Evolutionary conservation across 2,888 invertebrate species (phyloP).

Genomic region (Dioctria linearis): DNA sequence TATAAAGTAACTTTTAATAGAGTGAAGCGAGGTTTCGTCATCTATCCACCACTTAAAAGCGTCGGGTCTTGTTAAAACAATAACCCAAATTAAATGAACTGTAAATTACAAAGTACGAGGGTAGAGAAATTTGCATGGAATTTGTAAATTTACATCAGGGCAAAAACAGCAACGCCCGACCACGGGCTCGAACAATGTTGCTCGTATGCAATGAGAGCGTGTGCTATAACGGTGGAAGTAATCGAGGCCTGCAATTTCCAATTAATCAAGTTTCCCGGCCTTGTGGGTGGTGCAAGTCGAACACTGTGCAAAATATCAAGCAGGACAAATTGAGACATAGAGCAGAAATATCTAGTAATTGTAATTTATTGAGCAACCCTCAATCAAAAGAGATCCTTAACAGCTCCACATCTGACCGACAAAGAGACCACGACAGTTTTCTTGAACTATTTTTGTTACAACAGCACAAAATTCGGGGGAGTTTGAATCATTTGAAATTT

Average conservation of each 20-base stretch:
- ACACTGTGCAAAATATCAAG: slow-evolving; percentile 26
- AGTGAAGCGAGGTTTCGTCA: background rate
- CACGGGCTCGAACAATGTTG: background rate
- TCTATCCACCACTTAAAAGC: background rate
- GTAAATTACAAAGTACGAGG: slow-evolving; percentile 16
- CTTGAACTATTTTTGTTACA: no score
- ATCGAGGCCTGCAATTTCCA: slow-evolving; percentile 22
- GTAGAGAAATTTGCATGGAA: slow-evolving; percentile 17
- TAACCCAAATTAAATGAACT: slow-evolving; percentile 20
- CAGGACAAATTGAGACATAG: slow-evolving; percentile 39
- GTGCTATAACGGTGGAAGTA: background rate
- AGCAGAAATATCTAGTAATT: slow-evolving; percentile 28
- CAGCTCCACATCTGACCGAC: background rate
- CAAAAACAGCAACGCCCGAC: background rate
- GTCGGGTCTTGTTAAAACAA: background rate
- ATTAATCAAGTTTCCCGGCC: slow-evolving; percentile 38
- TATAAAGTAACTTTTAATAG: background rate
- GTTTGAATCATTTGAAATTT: no score
- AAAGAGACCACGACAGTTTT: background rate
- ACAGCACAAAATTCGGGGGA: no score
- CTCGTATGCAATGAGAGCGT: slow-evolving; percentile 12
- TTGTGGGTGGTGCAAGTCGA: slow-evolving; percentile 17
- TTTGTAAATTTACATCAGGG: slow-evolving; percentile 23
- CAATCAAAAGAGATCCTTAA: background rate
- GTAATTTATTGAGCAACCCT: slow-evolving; percentile 34